Base-by-base conservation (phyloP, 2,888 invertebrate genomes). In the Ferrisia virgata region DNA sequence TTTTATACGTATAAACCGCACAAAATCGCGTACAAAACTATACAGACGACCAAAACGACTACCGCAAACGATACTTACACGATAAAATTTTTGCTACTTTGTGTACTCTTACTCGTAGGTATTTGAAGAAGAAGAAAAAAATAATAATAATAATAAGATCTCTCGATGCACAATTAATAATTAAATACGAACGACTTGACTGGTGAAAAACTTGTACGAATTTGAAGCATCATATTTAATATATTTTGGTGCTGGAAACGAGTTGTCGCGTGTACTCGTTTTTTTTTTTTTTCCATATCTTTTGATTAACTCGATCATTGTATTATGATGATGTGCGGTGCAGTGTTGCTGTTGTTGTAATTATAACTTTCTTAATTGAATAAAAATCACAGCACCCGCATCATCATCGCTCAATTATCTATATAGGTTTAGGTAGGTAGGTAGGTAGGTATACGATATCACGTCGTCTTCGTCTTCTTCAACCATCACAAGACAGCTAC, bases 331-430 rank as follows among this genome's bases (percentile, higher is more conserved):
- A n/a, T n/a, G n/a, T n/a, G n/a, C n/a, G n/a, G n/a, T n/a, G n/a
- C n/a, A n/a, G n/a, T n/a, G n/a, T n/a, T n/a, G n/a, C n/a, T n/a
- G 58, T 36, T 5, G 28, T 13, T 1, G 72, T 76, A 76, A 76
- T 76, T 76, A 76, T 18, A 76, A 76, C n/a, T 18, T 76, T 76
- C 72, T 36, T 76, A 76, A 76, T 76, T 76, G 72, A 76, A 76
- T 76, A 40, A 31, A 76, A 76, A 76, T 76, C 72, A 2, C 33
- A 11, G 36, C 72, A 36, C 72, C 72, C 72, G 72, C 72, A 76
- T 72, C 72, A n/a, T 53, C n/a, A n/a, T 31, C 15, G 28, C 28
- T 69, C 31, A 28, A 31, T 69, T 69, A 69, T 31, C 4, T n/a
- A n/a, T n/a, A n/a, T n/a, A n/a, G n/a, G n/a, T n/a, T n/a, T n/a